Conservation (phyloP, 2,113 vertebrate species). For the Barbus barbus region DNA sequence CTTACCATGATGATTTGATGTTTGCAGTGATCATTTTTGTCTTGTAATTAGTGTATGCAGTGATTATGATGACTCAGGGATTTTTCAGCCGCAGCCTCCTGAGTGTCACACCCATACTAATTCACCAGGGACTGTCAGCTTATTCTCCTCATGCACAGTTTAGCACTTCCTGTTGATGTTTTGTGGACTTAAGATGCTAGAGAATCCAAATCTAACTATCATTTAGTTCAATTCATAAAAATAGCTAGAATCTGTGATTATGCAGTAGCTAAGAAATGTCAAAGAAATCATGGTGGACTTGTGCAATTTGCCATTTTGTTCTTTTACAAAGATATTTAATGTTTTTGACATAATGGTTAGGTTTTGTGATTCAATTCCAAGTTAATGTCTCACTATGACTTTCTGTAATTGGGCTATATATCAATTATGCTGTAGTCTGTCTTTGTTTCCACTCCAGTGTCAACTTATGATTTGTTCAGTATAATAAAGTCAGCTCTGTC, state of each 20-base stretch:
- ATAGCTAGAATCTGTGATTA: neutral
- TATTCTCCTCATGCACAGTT: neutral
- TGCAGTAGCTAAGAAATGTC: neutral
- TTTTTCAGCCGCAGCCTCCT: neutral
- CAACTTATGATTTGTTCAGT: neutral
- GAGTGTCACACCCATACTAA: neutral
- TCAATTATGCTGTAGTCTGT: neutral
- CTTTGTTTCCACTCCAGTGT: neutral
- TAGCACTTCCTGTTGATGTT: slow-evolving; percentile 6
- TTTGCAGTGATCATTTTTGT: neutral
- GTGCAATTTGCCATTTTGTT: neutral
- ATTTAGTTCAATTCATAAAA: neutral
- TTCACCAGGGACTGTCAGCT: neutral
- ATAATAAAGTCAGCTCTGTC: neutral
- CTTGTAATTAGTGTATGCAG: neutral
- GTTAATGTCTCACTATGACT: neutral
- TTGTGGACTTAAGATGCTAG: too few relatives aligned
- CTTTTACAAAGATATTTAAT: neutral
- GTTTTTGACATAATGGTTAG: neutral
- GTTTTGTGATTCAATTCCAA: neutral
- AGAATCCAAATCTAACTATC: neutral
- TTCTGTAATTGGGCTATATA: neutral
- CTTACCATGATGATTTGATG: neutral
- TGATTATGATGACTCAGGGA: slow-evolving; percentile 3
- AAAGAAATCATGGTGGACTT: neutral